Evolutionary conservation across 2,888 invertebrate genomes (phyloP), one percentile per base, ranked within the genome.

Genomic region (Cantharis rustica): DNA sequence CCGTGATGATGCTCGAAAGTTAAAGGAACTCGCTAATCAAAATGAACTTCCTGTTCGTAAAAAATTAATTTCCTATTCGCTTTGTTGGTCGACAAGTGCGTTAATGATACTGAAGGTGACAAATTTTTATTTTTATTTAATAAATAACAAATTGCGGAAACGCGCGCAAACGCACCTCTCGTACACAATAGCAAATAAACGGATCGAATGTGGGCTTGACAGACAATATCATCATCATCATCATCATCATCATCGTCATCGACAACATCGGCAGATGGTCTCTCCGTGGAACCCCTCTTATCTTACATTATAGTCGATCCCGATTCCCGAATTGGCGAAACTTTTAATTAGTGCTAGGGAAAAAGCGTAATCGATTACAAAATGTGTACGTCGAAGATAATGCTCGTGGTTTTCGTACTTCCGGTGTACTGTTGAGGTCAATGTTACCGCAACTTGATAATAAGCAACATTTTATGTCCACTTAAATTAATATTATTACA

Each of bases 231-330:
- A 80, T 80, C 82, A 82, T 66, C 13, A 23, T 66, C 20, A 20
- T 66, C 62, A 77, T 69, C 20, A 71, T 16, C n/a, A n/a, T n/a
- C n/a, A n/a, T n/a, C n/a, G n/a, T n/a, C 82, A 80, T 81, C 83
- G 81, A 69, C 20, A 71, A 16, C 82, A 80, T 81, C 82, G 82
- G 83, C 83, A 84, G 84, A 84, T 84, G 84, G 83, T 84, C 81
- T 80, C 79, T 83, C 83, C n/a, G 13, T n/a, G 47, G 47, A n/a
- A n/a, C 47, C 47, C 47, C 47, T n/a, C 47, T 9, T 11, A 27
- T 11, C 9, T 23, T 11, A 26, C 2, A 26, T 26, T 47, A 3
- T 47, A 47, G n/a, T 47, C 9, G 4, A 1, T 31, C 31, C 31
- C 10, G 20, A n/a, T 1, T 31, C 31, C 31, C 23, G 31, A 31